Conservation (phyloP, 2,888 invertebrate genomes). For the Minunthozetes semirufus region DNA sequence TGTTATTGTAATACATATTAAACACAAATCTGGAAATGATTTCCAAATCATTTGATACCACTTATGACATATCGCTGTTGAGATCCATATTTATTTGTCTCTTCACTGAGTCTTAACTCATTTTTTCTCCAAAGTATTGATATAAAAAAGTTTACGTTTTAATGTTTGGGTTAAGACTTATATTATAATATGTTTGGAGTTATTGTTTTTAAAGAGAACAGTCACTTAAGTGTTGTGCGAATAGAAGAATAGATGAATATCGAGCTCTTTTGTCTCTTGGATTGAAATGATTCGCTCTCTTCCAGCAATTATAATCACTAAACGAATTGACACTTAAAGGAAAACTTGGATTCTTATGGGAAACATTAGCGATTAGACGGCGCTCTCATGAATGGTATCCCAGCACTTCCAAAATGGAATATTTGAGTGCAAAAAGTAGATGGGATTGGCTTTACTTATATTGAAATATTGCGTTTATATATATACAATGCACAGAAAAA, state of each 20-base stretch:
- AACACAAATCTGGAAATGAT: no score
- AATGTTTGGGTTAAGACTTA: no score
- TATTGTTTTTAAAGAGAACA: not conserved
- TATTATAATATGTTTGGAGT: not conserved
- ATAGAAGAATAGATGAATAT: not conserved
- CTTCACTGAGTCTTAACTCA: no score
- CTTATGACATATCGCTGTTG: no score
- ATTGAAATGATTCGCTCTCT: not conserved
- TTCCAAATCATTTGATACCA: no score
- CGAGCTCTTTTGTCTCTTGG: not conserved
- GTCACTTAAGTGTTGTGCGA: not conserved
- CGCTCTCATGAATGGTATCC: not conserved
- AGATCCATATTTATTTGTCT: no score
- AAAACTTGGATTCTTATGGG: slow-evolving; percentile 9
- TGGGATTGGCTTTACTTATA: not conserved
- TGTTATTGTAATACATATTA: not conserved
- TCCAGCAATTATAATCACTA: slow-evolving; percentile 21
- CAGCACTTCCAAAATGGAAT: slow-evolving; percentile 9
- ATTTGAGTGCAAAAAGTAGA: not conserved
- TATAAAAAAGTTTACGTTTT: no score
- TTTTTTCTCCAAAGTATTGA: no score
- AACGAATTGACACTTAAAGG: slow-evolving; percentile 30
- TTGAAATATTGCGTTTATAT: not conserved
- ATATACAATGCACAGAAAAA: not conserved
- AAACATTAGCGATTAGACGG: slow-evolving; percentile 27